phyloP scores from a whole-genome alignment of 2,113 vertebrate genomes.

The Pseudorasbora parva region DNA sequence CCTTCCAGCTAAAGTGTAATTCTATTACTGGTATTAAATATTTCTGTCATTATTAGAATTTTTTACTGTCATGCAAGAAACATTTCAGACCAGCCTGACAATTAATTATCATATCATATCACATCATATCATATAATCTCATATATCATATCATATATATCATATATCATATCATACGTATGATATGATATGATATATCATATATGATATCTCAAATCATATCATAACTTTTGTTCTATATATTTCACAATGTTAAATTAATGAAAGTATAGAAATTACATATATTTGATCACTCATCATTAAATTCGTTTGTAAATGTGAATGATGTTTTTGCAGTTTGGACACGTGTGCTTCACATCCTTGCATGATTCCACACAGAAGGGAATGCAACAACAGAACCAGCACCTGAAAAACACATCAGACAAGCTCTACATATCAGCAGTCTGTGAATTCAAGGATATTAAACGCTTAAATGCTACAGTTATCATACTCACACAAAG shows the following conservation, averaged over 20 bases:
- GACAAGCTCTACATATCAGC: neutral
- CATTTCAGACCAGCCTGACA: too few relatives aligned
- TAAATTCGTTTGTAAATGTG: neutral
- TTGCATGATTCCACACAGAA: slow-evolving; percentile 13
- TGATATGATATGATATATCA: too few relatives aligned
- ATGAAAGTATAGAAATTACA: neutral
- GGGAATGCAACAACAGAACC: slow-evolving; percentile 17
- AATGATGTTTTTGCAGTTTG: slow-evolving; percentile 11
- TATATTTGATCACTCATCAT: neutral
- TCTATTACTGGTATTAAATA: too few relatives aligned
- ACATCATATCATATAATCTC: too few relatives aligned
- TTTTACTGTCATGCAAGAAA: too few relatives aligned
- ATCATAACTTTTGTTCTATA: neutral
- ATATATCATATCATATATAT: too few relatives aligned
- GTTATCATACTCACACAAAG: neutral
- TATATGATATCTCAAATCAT: too few relatives aligned
- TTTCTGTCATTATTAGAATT: too few relatives aligned
- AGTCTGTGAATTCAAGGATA: too few relatives aligned
- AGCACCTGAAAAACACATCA: slow-evolving; percentile 31
- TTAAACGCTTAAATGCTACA: neutral
- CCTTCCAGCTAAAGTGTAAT: too few relatives aligned
- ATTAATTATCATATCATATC: too few relatives aligned
- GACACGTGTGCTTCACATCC: slow-evolving; percentile 28
- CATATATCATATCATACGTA: too few relatives aligned
- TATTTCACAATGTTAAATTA: neutral